These are phyloP conservation scores for Cataglyphis altisquamis DNA, from an alignment of 2,888 invertebrate genomes.

Conservation along the genomic window DNA sequence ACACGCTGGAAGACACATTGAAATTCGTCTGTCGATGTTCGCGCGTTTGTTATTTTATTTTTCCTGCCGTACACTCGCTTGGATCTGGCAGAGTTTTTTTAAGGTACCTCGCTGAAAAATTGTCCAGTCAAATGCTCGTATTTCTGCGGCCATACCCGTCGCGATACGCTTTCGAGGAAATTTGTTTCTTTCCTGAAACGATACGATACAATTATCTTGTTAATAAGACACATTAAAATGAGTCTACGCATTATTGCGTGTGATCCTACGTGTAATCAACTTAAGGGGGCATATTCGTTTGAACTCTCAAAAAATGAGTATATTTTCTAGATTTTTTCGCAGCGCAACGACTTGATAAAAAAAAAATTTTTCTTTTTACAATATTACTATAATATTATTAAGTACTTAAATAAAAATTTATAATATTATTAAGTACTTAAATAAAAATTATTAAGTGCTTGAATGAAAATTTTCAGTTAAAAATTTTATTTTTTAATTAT, in stretches of 20 bases:
- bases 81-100: background rate
- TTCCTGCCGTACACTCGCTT: background rate
- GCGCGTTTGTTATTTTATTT: background rate
- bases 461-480: too few species aligned
- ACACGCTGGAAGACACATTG: conserved; percentile 58
- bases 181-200: conserved; percentile 79
- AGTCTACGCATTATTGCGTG: background rate
- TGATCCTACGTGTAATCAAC: background rate
- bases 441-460: too few species aligned
- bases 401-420: too few species aligned
- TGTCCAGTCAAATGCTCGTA: conserved; percentile 77
- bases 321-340: too few species aligned
- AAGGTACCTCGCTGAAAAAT: conserved; percentile 76
- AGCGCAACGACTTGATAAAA: too few species aligned
- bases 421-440: too few species aligned
- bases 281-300: too few species aligned
- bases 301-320: too few species aligned
- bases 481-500: too few species aligned
- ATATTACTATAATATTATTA: too few species aligned
- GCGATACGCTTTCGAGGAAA: conserved; percentile 72
- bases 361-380: too few species aligned
- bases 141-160: conserved; percentile 73
- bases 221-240: background rate
- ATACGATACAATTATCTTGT: background rate
- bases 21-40: conserved; percentile 57